These are phyloP conservation scores for Macroglossus sobrinus DNA, from an alignment of 2,113 vertebrate genomes.

Conservation along the genomic window DNA sequence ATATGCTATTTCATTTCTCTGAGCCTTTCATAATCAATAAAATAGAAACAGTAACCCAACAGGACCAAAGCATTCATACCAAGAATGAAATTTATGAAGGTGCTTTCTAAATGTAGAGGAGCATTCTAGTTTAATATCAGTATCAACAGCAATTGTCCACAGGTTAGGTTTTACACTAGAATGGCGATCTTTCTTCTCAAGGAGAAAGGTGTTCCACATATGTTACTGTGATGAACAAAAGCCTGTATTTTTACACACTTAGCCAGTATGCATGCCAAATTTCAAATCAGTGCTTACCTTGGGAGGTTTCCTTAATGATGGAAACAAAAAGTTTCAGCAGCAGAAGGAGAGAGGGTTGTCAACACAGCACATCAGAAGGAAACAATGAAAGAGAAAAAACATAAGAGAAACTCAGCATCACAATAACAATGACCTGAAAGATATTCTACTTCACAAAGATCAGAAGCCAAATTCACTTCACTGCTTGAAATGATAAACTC, in stretches of 20 bases:
- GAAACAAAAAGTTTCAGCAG: slow-evolving; percentile 47
- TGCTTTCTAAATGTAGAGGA: background rate
- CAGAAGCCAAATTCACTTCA: background rate
- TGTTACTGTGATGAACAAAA: background rate
- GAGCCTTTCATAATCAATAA: background rate
- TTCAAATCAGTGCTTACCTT: slow-evolving; percentile 77
- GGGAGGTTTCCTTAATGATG: slow-evolving; percentile 81
- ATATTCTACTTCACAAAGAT: background rate
- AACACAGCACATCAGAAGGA: slow-evolving; percentile 51
- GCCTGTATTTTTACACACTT: background rate
- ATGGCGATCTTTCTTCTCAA: background rate
- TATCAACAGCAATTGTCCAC: background rate
- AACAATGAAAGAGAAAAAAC: slow-evolving; percentile 71
- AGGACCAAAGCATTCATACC: background rate
- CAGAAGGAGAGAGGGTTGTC: slow-evolving; percentile 36
- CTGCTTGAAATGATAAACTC: background rate
- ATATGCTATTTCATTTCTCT: background rate
- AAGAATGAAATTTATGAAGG: background rate
- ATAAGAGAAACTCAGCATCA: slow-evolving; percentile 61
- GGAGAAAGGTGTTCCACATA: background rate
- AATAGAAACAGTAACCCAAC: background rate
- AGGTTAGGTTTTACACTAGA: background rate
- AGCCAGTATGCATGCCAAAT: background rate
- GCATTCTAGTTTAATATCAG: background rate
- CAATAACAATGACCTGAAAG: background rate